Evolutionary conservation across 2,797 vertebrate species (phyloP).

Genomic region (Liasis olivaceus): DNA sequence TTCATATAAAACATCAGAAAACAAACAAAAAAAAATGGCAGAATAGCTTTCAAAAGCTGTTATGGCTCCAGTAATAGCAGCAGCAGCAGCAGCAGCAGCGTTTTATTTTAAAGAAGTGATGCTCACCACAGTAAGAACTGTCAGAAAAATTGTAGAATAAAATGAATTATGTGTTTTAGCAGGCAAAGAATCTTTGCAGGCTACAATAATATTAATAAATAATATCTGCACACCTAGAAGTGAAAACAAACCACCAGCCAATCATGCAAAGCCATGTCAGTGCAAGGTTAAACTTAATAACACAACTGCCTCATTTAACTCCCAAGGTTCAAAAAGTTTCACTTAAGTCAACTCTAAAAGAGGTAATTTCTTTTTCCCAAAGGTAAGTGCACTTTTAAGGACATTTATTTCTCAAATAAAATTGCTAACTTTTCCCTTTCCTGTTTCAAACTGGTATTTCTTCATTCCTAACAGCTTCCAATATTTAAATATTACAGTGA

Average conservation of each 20-base stretch:
- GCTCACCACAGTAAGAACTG: conserved; percentile 61
- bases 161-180: conserved; percentile 54
- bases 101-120: conserved; percentile 57
- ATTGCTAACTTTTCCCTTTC: background rate
- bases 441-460: background rate
- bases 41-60: conserved; percentile 56
- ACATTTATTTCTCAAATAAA: background rate
- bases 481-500: background rate
- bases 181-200: conserved; percentile 61
- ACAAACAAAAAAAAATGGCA: conserved; percentile 51
- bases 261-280: conserved; percentile 72
- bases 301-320: conserved; percentile 27
- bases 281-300: conserved; percentile 53
- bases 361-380: background rate
- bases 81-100: conserved; percentile 34
- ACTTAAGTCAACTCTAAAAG: background rate
- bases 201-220: conserved; percentile 46
- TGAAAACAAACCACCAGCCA: conserved; percentile 73
- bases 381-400: background rate
- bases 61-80: conserved; percentile 52
- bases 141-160: conserved; percentile 65
- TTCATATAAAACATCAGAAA: conserved; percentile 43
- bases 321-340: background rate
- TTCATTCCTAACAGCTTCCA: background rate
- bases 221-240: conserved; percentile 59